Conservation (phyloP, 2,797 vertebrate species). For the Remorina albescens region DNA sequence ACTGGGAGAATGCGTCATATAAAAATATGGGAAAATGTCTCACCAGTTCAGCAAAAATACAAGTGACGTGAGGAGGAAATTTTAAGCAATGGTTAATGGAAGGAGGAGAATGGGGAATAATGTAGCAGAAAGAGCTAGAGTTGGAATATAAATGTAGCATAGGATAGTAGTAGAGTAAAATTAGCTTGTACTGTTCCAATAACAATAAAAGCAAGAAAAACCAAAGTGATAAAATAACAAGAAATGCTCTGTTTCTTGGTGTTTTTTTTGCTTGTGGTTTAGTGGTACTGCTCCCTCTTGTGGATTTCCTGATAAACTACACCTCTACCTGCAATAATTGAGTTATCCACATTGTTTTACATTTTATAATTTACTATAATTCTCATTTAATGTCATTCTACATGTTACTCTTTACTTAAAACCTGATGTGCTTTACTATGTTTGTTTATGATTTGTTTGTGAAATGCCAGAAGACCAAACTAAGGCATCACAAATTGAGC, state of each 20-base stretch:
- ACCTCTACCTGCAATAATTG: constrained; percentile 38
- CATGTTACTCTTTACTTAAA: constrained; percentile 61
- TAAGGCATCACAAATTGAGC: constrained; percentile 16
- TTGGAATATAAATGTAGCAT: constrained; percentile 71
- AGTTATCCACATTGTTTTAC: constrained; percentile 45
- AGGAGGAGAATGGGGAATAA: constrained; percentile 6
- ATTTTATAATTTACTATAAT: constrained; percentile 51
- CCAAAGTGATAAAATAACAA: neutral
- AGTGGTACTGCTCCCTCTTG: constrained; percentile 51
- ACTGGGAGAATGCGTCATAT: constrained; percentile 46
- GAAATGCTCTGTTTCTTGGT: neutral
- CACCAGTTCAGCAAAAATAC: constrained; percentile 34
- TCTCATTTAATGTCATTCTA: constrained; percentile 66
- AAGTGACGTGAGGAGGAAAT: constrained; percentile 47
- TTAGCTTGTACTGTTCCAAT: constrained; percentile 61
- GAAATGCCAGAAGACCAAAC: constrained; percentile 62
- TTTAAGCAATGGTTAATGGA: constrained; percentile 10
- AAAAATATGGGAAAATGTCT: constrained; percentile 32
- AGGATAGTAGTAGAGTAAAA: constrained; percentile 67
- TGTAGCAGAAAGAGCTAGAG: constrained; percentile 47
- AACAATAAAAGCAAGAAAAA: constrained; percentile 4
- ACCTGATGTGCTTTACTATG: constrained; percentile 19
- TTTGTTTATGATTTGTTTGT: constrained; percentile 25
- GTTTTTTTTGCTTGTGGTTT: constrained; percentile 24
- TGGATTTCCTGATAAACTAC: constrained; percentile 37